phyloP scores from a whole-genome alignment of 2,797 vertebrate genomes.

The Potorous gilbertii region DNA sequence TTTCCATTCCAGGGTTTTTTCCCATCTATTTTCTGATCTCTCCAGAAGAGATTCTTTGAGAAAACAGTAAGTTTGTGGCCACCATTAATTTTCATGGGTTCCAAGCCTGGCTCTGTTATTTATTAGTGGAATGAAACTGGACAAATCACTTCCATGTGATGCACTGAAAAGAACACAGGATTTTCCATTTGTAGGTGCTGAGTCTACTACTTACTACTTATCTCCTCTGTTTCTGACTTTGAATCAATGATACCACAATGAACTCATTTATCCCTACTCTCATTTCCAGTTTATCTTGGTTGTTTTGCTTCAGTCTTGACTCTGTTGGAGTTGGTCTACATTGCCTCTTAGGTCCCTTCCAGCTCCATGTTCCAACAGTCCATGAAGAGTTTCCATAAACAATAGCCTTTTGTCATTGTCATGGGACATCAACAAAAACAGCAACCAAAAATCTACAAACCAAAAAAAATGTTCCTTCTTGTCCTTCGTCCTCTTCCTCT shows the following conservation, averaged over 20 bases:
- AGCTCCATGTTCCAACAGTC: background rate
- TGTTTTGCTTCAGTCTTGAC: background rate
- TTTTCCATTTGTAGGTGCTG: background rate
- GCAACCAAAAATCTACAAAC: background rate
- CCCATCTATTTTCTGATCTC: background rate
- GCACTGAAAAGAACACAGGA: background rate
- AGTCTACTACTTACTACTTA: background rate
- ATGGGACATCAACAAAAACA: background rate
- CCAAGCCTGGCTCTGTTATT: background rate
- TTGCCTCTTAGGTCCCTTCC: background rate
- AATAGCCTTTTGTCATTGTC: background rate
- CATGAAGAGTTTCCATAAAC: background rate
- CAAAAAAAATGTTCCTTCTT: background rate
- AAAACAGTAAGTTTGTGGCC: background rate
- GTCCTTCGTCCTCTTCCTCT: background rate
- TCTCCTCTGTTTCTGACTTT: background rate
- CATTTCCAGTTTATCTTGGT: background rate
- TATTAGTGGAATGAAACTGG: background rate
- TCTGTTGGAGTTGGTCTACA: background rate
- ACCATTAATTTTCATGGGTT: background rate
- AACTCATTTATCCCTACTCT: background rate
- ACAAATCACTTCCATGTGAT: background rate
- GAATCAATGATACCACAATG: background rate
- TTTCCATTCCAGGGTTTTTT: background rate
- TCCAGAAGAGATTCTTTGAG: background rate